phyloP scores from a whole-genome alignment of 2,797 vertebrate genomes.

The Premnoplex brunnescens region DNA sequence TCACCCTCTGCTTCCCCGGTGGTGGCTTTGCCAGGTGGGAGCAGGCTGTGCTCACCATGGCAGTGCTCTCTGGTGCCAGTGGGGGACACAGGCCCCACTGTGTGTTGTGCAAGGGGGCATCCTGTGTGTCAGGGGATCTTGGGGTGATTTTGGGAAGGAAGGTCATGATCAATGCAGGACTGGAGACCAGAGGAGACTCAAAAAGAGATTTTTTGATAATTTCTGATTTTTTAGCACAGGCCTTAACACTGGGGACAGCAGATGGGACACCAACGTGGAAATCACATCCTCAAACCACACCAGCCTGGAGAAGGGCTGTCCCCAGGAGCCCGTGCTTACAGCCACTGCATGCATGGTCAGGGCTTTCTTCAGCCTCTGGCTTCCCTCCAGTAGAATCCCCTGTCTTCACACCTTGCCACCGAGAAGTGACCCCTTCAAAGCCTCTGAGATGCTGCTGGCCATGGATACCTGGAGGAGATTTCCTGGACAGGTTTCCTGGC shows the following conservation, averaged over 20 bases:
- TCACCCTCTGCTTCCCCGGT: neutral
- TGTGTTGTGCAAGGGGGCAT: fast-evolving
- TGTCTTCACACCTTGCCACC: neutral
- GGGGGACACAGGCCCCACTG: fast-evolving
- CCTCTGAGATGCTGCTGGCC: neutral
- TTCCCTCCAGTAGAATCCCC: neutral
- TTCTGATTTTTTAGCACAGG: neutral
- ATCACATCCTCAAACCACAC: fast-evolving
- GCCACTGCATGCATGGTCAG: neutral
- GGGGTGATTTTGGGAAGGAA: neutral
- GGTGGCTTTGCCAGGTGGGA: neutral
- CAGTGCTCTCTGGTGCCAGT: fast-evolving
- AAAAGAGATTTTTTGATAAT: fast-evolving
- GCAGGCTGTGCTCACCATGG: fast-evolving
- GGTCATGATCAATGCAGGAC: neutral
- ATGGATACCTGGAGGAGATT: neutral
- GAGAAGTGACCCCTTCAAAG: neutral
- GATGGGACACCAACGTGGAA: neutral
- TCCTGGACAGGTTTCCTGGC: fast-evolving
- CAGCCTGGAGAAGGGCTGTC: neutral
- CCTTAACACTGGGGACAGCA: neutral
- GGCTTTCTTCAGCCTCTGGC: neutral
- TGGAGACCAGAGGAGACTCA: neutral
- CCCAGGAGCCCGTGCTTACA: neutral
- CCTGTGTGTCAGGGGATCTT: too few species aligned